phyloP scores from a whole-genome alignment of 2,797 vertebrate species.

The Denticeps clupeoides region DNA sequence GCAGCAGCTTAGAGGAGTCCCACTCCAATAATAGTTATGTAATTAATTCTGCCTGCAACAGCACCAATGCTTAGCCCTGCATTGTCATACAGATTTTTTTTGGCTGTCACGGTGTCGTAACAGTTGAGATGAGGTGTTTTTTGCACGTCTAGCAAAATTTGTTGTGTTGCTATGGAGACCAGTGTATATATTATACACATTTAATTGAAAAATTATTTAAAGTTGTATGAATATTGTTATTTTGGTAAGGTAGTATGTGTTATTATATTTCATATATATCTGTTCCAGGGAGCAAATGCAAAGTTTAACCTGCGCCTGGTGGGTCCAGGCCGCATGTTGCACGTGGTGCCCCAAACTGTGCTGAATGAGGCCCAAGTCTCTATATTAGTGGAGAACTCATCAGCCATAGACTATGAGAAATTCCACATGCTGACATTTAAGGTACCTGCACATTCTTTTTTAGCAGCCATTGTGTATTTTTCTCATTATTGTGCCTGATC shows the following conservation, averaged over 20 bases:
- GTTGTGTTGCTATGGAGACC: no score
- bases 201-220: no score
- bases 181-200: no score
- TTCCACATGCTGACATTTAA: conserved; percentile 73
- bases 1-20: background rate
- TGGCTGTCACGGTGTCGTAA: no score
- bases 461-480: no score
- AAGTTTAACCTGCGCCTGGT: conserved; percentile 87
- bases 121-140: no score
- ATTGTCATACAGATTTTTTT: no score
- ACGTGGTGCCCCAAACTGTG: conserved; percentile 86
- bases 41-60: background rate
- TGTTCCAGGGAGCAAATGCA: conserved; percentile 80
- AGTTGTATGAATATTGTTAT: no score
- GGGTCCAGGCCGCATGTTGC: conserved; percentile 75
- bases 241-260: no score
- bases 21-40: background rate
- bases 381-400: conserved; percentile 84
- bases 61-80: background rate
- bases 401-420: conserved; percentile 88
- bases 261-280: background rate
- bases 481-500: background rate
- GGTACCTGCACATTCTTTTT: conserved; percentile 35
- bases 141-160: no score
- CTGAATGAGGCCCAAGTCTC: conserved; percentile 97